These are phyloP conservation scores for Cinara cedri DNA, from an alignment of 2,888 invertebrate genomes.

Conservation along the genomic window DNA sequence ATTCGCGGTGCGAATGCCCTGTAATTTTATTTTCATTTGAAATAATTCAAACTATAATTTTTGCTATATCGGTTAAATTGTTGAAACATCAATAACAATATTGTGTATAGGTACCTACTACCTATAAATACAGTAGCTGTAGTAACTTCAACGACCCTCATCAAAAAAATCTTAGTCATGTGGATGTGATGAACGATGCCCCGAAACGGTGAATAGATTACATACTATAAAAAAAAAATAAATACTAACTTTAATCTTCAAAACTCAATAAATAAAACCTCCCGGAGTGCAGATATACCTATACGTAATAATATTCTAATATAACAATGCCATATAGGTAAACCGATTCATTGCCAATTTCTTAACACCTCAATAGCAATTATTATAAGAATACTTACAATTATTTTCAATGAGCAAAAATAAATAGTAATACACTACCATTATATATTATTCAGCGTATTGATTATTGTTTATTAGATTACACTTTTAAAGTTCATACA, in stretches of 20 bases:
- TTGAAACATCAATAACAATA: too few relatives aligned
- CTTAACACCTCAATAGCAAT: not conserved
- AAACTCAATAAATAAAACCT: not conserved
- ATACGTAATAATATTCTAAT: not conserved
- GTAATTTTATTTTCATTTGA: too few relatives aligned
- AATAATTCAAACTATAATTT: too few relatives aligned
- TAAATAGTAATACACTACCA: not conserved
- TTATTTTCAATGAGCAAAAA: not conserved
- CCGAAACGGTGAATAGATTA: not conserved
- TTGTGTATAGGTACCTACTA: too few relatives aligned
- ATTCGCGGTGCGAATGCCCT: too few relatives aligned
- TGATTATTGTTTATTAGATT: too few relatives aligned
- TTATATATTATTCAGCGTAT: not conserved
- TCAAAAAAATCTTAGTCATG: not conserved
- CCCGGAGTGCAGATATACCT: not conserved
- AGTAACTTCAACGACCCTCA: too few relatives aligned
- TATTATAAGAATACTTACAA: not conserved
- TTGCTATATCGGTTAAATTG: too few relatives aligned
- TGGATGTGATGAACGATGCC: too few relatives aligned
- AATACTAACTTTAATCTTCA: conserved; percentile 7
- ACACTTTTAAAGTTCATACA: too few relatives aligned
- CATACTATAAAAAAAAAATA: not conserved
- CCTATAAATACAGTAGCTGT: too few relatives aligned
- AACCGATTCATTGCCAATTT: not conserved
- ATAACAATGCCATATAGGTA: conserved; percentile 10